Percentiles rank a stretch among this genome's conserved stretches.
Evolutionary conservation across 37 sponge, comb jelly and placozoan species (phyloP).

Genomic region (Eunapius fragilis): DNA sequence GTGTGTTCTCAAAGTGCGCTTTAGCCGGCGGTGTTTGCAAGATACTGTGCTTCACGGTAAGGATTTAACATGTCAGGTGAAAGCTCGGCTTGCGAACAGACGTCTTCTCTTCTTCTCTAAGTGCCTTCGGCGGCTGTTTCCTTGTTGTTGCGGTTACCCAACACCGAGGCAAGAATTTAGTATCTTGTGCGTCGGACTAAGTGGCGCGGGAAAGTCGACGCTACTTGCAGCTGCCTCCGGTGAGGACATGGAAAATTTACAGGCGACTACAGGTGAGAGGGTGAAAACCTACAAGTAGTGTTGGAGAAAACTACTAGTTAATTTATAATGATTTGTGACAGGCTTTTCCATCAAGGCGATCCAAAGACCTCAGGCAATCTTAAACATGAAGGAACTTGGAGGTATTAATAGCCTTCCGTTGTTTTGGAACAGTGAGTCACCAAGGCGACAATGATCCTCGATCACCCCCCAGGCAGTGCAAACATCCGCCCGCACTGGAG

Average conservation of each 20-base stretch:
- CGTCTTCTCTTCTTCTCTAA: neutral
- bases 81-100: no score
- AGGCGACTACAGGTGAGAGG: conserved; percentile 62
- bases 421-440: neutral
- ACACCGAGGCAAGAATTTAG: conserved; percentile 37
- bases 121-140: conserved; percentile 31
- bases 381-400: conserved; percentile 69
- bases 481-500: conserved; percentile 61
- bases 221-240: conserved; percentile 48
- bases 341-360: conserved; percentile 68
- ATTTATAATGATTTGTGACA: no score
- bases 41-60: conserved; percentile 52
- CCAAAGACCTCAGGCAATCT: conserved; percentile 16
- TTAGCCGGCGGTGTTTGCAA: conserved; percentile 62
- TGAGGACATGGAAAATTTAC: conserved; percentile 25
- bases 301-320: no score
- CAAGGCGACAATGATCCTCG: neutral
- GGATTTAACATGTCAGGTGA: neutral
- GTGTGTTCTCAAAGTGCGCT: conserved; percentile 19
- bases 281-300: no score
- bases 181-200: conserved; percentile 65
- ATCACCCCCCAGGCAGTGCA: conserved; percentile 26
- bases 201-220: conserved; percentile 84
- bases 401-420: conserved; percentile 30
- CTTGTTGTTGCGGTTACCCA: conserved; percentile 3